Conservation (phyloP, 2,888 invertebrate genomes). For the Neoscelio sp. region DNA sequence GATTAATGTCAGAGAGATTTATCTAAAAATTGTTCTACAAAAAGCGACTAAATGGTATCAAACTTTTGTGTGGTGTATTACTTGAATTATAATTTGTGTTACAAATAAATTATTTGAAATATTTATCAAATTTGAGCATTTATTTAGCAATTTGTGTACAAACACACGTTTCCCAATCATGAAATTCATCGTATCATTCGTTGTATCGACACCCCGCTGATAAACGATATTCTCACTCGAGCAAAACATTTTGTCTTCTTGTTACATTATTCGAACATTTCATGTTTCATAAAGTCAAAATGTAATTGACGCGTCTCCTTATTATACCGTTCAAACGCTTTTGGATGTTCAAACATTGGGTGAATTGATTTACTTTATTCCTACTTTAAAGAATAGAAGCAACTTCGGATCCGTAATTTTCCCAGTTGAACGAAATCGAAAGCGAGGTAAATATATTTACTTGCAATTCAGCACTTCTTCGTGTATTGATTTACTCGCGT, state of each 20-base stretch:
- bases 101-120: slow-evolving; percentile 51
- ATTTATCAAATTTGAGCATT: slow-evolving; percentile 20
- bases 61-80: slow-evolving; percentile 26
- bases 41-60: slow-evolving; percentile 2
- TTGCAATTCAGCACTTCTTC: slow-evolving; percentile 27
- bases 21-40: slow-evolving; percentile 2
- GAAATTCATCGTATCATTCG: slow-evolving; percentile 5
- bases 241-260: neutral
- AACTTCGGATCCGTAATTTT: slow-evolving; percentile 31
- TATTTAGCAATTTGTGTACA: slow-evolving; percentile 4
- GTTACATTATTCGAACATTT: neutral
- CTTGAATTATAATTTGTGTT: slow-evolving; percentile 42
- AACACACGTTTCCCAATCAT: slow-evolving; percentile 13
- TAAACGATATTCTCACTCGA: neutral
- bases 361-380: slow-evolving; percentile 5
- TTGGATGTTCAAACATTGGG: neutral
- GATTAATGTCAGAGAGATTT: neutral
- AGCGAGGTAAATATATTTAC: slow-evolving; percentile 22
- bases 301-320: slow-evolving; percentile 19
- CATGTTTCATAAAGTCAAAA: slow-evolving; percentile 49
- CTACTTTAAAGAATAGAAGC: slow-evolving; percentile 15
- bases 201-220: too few relatives aligned
- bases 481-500: slow-evolving; percentile 37
- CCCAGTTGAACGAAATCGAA: slow-evolving; percentile 15
- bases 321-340: neutral